A percentile compares a stretch with the other conserved stretches of the same genome.
Conservation (phyloP, 2,888 invertebrate species). For the Mellilla xanthometata region DNA sequence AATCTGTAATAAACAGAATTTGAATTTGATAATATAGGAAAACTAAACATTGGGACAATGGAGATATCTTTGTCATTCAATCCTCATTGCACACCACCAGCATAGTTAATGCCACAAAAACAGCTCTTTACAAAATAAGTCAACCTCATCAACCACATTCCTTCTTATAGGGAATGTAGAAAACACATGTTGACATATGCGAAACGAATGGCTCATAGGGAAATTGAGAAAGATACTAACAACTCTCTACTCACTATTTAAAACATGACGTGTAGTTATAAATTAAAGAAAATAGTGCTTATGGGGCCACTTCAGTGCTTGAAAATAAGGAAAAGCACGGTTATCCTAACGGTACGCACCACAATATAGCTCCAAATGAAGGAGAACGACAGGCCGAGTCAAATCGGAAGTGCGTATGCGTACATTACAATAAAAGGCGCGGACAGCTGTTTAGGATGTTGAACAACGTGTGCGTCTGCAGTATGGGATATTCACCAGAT, state of each 20-base stretch:
- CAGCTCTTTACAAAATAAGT: too few species aligned
- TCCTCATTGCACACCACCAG: too few species aligned
- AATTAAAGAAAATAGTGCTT: too few species aligned
- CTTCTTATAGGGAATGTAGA: conserved; percentile 3
- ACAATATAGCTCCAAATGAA: conserved; percentile 2
- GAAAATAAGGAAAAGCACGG: too few species aligned
- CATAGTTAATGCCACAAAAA: too few species aligned
- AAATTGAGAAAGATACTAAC: background rate
- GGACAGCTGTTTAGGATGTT: conserved; percentile 25
- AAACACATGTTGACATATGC: background rate
- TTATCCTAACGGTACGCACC: background rate
- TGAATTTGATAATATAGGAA: too few species aligned
- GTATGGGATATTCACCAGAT: conserved; percentile 4
- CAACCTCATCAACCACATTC: background rate
- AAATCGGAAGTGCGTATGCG: conserved; percentile 21
- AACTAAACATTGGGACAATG: too few species aligned
- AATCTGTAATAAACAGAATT: too few species aligned
- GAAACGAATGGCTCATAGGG: background rate
- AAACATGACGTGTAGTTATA: too few species aligned
- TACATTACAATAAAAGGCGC: conserved; percentile 17
- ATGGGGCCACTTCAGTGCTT: too few species aligned
- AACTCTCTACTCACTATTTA: too few species aligned
- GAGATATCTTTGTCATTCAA: too few species aligned
- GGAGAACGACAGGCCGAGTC: conserved; percentile 5
- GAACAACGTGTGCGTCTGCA: conserved; percentile 17